Percentiles rank a stretch among this genome's conserved stretches.
Evolutionary conservation across 2,888 invertebrate genomes (phyloP).

Genomic region (Empis stercorea): DNA sequence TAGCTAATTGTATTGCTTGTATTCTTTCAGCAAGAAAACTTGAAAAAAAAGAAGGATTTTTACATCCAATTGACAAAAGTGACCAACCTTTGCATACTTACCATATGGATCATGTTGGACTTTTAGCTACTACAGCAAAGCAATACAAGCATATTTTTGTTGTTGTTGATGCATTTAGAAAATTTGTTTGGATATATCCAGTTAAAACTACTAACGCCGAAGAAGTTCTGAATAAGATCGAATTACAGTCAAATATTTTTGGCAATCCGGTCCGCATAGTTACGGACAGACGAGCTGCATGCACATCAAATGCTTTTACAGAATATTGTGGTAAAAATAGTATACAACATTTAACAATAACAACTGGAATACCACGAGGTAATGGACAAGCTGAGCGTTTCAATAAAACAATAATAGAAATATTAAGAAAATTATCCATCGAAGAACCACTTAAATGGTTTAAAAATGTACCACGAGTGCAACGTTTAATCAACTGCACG

Average conservation of each 20-base stretch:
- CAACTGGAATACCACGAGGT: conserved; percentile 20
- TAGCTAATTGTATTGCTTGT: conserved; percentile 10
- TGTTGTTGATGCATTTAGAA: conserved; percentile 9
- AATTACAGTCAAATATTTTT: conserved; percentile 4
- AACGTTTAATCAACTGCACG: no score
- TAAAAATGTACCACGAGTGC: no score
- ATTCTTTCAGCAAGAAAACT: conserved; percentile 13
- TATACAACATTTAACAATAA: conserved; percentile 4
- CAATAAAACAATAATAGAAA: conserved; percentile 19
- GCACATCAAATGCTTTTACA: conserved; percentile 8
- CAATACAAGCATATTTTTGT: conserved; percentile 9
- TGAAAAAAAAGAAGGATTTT: conserved; percentile 24
- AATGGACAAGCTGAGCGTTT: conserved; percentile 26
- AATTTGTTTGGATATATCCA: conserved; percentile 10
- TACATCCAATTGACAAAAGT: conserved; percentile 23
- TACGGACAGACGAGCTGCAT: conserved; percentile 11
- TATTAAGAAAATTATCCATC: neutral
- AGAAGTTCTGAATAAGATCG: conserved; percentile 6
- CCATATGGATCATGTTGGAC: conserved; percentile 26
- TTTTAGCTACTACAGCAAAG: conserved; percentile 15
- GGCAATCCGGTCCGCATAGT: conserved; percentile 8
- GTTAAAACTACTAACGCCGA: conserved; percentile 7
- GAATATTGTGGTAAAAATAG: conserved; percentile 4
- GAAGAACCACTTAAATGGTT: neutral
- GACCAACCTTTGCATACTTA: conserved; percentile 20